Evolutionary conservation across 2,888 invertebrate genomes (phyloP).

Genomic region (Drosophila paramelanica): DNA sequence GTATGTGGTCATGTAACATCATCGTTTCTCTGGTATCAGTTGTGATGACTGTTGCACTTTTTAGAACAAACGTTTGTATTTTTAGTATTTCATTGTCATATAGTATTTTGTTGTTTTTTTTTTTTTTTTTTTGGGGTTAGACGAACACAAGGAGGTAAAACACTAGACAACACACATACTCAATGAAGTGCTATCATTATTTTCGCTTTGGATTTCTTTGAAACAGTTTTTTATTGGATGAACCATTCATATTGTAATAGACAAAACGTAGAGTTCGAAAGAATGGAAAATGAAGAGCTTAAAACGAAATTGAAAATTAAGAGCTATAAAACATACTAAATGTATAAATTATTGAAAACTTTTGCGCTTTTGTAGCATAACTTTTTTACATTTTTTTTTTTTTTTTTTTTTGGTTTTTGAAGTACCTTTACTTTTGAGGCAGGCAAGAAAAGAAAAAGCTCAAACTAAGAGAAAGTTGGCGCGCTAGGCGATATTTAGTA

Average conservation of each 20-base stretch:
- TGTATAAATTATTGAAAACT: conserved; percentile 42
- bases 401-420: conserved; percentile 33
- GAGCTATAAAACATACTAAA: conserved; percentile 31
- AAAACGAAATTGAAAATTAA: conserved; percentile 51
- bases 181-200: conserved; percentile 86
- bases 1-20: conserved; percentile 10
- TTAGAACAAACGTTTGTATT: conserved; percentile 37
- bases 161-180: conserved; percentile 95
- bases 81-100: conserved; percentile 60
- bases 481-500: conserved; percentile 29
- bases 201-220: conserved; percentile 82
- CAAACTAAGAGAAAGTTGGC: conserved; percentile 77
- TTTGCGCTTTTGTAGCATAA: conserved; percentile 22
- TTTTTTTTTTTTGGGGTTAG: conserved; percentile 86
- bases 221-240: conserved; percentile 54
- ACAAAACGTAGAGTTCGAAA: conserved; percentile 61
- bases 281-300: conserved; percentile 51
- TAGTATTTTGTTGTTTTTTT: conserved; percentile 48
- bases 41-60: conserved; percentile 25
- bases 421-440: conserved; percentile 70
- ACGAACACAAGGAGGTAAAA: conserved; percentile 95
- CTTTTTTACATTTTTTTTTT: conserved; percentile 38
- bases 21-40: conserved; percentile 7
- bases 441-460: conserved; percentile 85
- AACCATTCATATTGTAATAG: conserved; percentile 44